phyloP scores from a whole-genome alignment of 2,797 vertebrate genomes.

The Anguilla marmorata region DNA sequence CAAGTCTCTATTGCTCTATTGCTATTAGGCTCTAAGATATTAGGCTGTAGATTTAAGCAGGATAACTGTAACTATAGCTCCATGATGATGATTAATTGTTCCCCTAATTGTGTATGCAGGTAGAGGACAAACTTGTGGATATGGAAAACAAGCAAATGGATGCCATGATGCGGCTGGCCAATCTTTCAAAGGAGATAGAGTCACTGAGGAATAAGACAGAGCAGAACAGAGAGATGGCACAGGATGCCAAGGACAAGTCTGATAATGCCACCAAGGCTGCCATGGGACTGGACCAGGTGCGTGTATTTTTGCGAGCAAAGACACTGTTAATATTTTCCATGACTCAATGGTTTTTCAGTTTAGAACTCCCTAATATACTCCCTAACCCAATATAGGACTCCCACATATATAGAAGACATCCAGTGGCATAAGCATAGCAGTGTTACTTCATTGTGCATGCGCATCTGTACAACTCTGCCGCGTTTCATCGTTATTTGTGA shows the following conservation, averaged over 20 bases:
- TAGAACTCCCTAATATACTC: not conserved
- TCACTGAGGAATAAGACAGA: constrained; percentile 65
- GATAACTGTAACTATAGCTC: not conserved
- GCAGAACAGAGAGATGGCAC: constrained; percentile 64
- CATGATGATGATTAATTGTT: not conserved
- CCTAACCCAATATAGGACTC: not conserved
- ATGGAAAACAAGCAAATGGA: constrained; percentile 72
- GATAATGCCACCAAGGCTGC: constrained; percentile 63
- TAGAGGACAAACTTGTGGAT: constrained; percentile 58
- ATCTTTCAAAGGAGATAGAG: constrained; percentile 65
- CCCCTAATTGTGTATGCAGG: constrained; percentile 54
- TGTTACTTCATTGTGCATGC: not conserved
- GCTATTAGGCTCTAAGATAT: not conserved
- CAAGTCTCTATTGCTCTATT: not conserved
- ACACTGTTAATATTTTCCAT: not conserved
- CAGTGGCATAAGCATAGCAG: not conserved
- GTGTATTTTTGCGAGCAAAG: constrained; percentile 6
- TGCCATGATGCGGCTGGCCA: constrained; percentile 67
- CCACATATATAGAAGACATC: not conserved
- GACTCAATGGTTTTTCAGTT: not conserved
- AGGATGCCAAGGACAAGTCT: constrained; percentile 64
- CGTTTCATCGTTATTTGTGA: not conserved
- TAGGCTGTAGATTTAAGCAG: no score
- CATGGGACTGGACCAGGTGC: constrained; percentile 68
- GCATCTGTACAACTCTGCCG: not conserved